Conservation (phyloP, 2,113 vertebrate species). For the Ochotona curzoniae region DNA sequence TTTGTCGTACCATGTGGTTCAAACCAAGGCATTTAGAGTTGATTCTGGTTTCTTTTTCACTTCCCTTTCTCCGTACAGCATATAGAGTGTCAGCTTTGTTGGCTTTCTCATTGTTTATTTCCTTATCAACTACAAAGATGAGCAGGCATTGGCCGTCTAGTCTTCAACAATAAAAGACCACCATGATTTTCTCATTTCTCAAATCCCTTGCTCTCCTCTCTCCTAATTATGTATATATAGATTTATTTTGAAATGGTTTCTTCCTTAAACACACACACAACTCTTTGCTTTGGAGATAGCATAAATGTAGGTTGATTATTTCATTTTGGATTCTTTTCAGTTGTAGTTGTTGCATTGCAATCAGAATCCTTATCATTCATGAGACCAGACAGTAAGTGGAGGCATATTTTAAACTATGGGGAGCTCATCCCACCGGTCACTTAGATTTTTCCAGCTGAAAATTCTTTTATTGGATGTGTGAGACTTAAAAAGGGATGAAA, state of each 20-base stretch:
- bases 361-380: not conserved
- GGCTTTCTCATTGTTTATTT: not conserved
- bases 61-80: not conserved
- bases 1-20: not conserved
- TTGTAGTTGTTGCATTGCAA: too few species aligned
- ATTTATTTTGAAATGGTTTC: conserved; percentile 14
- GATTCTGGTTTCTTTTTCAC: not conserved
- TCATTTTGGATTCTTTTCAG: not conserved
- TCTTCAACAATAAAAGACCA: not conserved
- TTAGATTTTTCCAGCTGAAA: not conserved
- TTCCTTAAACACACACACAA: not conserved
- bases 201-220: not conserved
- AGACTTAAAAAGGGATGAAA: conserved; percentile 22
- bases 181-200: not conserved
- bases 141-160: not conserved
- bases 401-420: not conserved
- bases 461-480: not conserved
- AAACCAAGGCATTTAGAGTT: not conserved
- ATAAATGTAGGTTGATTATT: not conserved
- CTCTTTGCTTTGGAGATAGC: not conserved
- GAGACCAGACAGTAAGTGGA: not conserved
- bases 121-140: not conserved
- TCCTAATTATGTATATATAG: not conserved
- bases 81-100: not conserved
- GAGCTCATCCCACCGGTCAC: not conserved